A percentile compares a stretch with the other conserved stretches of the same genome.
Evolutionary conservation across 2,113 vertebrate genomes (phyloP).

Genomic region (Python bivittatus): DNA sequence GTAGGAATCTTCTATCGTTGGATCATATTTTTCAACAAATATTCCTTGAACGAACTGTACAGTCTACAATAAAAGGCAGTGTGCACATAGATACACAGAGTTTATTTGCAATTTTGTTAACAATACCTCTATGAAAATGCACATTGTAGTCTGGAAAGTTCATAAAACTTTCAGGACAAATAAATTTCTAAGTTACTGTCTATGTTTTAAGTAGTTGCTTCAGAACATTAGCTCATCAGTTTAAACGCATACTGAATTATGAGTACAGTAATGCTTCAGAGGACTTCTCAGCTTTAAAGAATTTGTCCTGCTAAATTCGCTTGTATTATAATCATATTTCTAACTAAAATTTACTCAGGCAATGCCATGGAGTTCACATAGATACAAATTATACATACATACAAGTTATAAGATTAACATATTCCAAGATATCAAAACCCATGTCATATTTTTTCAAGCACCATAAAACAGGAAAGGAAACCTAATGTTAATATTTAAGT

Average conservation of each 20-base stretch:
- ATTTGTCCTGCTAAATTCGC: not conserved
- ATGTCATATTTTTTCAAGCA: not conserved
- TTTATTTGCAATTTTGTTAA: constrained; percentile 10
- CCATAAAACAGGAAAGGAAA: not conserved
- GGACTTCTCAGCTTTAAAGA: not conserved
- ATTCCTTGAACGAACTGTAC: constrained; percentile 89
- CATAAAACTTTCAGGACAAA: not conserved
- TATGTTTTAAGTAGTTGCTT: not conserved
- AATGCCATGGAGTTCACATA: not conserved
- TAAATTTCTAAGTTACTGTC: not conserved
- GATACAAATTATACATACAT: no score
- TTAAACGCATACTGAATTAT: not conserved
- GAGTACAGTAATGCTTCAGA: not conserved
- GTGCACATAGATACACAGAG: constrained; percentile 15
- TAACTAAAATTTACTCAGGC: not conserved
- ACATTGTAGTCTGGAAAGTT: not conserved
- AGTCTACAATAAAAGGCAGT: constrained; percentile 74
- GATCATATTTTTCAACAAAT: constrained; percentile 88
- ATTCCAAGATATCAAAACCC: not conserved
- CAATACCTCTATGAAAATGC: not conserved
- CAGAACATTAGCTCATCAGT: not conserved
- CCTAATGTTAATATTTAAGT: not conserved
- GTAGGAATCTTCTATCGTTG: constrained; percentile 87
- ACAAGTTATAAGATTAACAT: not conserved
- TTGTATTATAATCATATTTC: not conserved